phyloP scores from a whole-genome alignment of 2,888 invertebrate species.

The Thereva unica region DNA sequence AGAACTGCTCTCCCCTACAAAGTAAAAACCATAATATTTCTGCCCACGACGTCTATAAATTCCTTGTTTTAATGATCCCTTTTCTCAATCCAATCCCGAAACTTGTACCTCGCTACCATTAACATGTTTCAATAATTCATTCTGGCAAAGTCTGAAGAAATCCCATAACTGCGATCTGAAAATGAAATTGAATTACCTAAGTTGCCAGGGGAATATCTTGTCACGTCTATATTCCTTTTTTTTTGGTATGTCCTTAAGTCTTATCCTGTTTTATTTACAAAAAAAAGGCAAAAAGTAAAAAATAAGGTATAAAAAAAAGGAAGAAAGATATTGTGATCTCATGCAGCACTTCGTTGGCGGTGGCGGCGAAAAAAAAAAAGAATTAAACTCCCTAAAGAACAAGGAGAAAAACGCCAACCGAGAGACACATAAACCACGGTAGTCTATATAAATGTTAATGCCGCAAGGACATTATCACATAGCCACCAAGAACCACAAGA shows the following conservation, averaged over 20 bases:
- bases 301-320: neutral
- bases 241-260: neutral
- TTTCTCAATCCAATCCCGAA: too few species aligned
- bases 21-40: too few species aligned
- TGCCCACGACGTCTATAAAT: too few species aligned
- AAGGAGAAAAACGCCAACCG: neutral
- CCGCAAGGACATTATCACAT: constrained; percentile 31
- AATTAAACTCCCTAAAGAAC: constrained; percentile 1
- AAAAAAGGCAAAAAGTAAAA: neutral
- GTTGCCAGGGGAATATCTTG: constrained; percentile 9
- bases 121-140: too few species aligned
- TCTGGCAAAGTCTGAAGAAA: too few species aligned
- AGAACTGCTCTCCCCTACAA: too few species aligned
- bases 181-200: constrained; percentile 26
- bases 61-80: too few species aligned
- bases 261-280: constrained; percentile 7
- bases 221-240: constrained; percentile 16
- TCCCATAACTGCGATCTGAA: neutral
- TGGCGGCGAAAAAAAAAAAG: neutral
- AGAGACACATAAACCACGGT: constrained; percentile 18
- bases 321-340: constrained; percentile 3
- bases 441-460: constrained; percentile 35
- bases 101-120: too few species aligned
- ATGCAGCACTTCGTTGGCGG: neutral
- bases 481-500: constrained; percentile 1